Percentiles rank a stretch among this genome's conserved stretches.
These are phyloP conservation scores for Coptotermes formosanus DNA, from an alignment of 1,140 invertebrate genomes.

Conservation along the genomic window DNA sequence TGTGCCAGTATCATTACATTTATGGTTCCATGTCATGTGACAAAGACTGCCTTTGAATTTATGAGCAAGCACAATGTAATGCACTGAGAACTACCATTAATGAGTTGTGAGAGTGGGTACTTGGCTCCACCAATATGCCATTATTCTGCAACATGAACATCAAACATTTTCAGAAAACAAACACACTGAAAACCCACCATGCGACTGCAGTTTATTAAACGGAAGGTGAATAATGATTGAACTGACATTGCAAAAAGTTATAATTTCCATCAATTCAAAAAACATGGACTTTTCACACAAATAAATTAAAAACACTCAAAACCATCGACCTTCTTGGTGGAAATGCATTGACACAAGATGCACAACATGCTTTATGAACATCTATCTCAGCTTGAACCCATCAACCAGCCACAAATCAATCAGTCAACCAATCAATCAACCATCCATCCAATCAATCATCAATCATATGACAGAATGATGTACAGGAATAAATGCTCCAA, in stretches of 20 bases:
- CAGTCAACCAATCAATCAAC: background rate
- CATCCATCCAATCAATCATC: background rate
- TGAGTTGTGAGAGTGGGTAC: no score
- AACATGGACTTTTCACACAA: background rate
- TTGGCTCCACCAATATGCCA: no score
- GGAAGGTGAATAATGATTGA: background rate
- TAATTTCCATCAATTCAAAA: background rate
- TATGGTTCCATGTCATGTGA: no score
- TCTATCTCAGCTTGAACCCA: conserved; percentile 1
- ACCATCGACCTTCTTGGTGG: background rate
- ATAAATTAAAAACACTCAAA: background rate
- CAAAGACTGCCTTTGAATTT: no score
- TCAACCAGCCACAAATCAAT: background rate
- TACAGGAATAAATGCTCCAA: conserved; percentile 7
- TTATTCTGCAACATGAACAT: no score
- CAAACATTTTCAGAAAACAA: no score
- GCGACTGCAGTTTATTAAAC: background rate
- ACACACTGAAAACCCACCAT: no score
- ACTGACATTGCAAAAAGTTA: background rate
- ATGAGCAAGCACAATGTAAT: no score
- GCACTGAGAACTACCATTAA: no score
- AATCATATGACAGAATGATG: background rate
- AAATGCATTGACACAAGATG: conserved; percentile 18
- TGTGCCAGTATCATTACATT: no score
- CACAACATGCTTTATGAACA: conserved; percentile 10